Evolutionary conservation across 2,888 invertebrate species (phyloP), one percentile per base, ranked within the genome.

Genomic region (Neria commutata): DNA sequence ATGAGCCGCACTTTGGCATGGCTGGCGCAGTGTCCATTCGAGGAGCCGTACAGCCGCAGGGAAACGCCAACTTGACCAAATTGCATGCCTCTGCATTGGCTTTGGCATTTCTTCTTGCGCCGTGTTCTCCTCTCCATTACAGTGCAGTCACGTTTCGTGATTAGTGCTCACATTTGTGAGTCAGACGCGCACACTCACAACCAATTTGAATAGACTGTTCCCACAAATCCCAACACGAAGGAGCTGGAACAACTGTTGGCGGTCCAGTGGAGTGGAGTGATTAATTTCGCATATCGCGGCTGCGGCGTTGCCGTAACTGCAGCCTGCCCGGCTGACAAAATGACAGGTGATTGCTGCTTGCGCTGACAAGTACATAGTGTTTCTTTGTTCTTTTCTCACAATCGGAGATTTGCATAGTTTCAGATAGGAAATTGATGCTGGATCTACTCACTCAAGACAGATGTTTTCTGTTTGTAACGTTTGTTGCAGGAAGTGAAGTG

Each of bases 301-400:
- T n/a, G n/a, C n/a, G n/a, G n/a, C n/a, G n/a, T n/a, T n/a, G n/a
- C n/a, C n/a, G n/a, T n/a, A n/a, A 77, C 73, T 75, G 76, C 76
- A 68, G 68, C 77, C 74, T 73, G 77, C 75, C 72, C 71, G 6
- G 29, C 74, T 76, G 77, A 70, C 75, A 76, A 68, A 71, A 68
- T 75, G 75, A 75, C 77, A 75, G 77, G 75, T 76, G 75, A 76
- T 72, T 71, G 72, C 73, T 70, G 74, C 46, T 72, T 71, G 73
- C 67, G 37, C n/a, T 37, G 37, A n/a, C n/a, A n/a, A n/a, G n/a
- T n/a, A n/a, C n/a, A n/a, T n/a, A n/a, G n/a, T n/a, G n/a, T n/a
- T n/a, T n/a, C n/a, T n/a, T n/a, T n/a, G n/a, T n/a, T n/a, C n/a
- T n/a, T n/a, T n/a, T n/a, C n/a, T n/a, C n/a, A n/a, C n/a, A n/a